A percentile compares a stretch with the other conserved stretches of the same genome.
phyloP scores from a whole-genome alignment of 2,888 invertebrate species.

The Chrysomela aeneicollis region DNA sequence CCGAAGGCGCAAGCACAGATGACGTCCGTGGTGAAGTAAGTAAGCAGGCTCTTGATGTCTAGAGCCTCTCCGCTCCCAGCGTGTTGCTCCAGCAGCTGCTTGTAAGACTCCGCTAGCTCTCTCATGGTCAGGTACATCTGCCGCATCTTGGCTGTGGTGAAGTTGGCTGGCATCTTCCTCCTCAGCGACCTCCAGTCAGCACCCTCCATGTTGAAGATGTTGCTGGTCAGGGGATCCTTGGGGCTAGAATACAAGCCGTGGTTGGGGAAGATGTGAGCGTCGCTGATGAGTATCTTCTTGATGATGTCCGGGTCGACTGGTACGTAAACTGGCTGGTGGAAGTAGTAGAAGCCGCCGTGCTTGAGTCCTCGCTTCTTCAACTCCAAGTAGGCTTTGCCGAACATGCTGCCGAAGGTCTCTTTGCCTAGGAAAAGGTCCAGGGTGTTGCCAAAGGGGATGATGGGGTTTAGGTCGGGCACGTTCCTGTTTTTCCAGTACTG shows the following conservation, averaged over 20 bases:
- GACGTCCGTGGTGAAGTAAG: constrained; percentile 65
- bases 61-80: constrained; percentile 22
- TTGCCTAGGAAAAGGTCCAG: constrained; percentile 35
- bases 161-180: constrained; percentile 43
- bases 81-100: constrained; percentile 25
- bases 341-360: constrained; percentile 53
- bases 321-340: constrained; percentile 56
- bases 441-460: constrained; percentile 46
- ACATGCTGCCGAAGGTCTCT: constrained; percentile 40
- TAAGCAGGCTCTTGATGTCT: constrained; percentile 30
- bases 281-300: constrained; percentile 65
- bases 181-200: constrained; percentile 57
- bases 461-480: constrained; percentile 40
- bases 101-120: constrained; percentile 31
- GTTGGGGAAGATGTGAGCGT: constrained; percentile 59
- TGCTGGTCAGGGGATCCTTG: constrained; percentile 56
- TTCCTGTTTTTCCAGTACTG: constrained; percentile 44
- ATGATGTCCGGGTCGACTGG: constrained; percentile 49
- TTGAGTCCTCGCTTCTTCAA: constrained; percentile 43
- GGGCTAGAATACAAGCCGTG: constrained; percentile 43
- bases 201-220: constrained; percentile 60
- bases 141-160: constrained; percentile 57
- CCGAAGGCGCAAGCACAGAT: constrained; percentile 69
- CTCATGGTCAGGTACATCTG: constrained; percentile 52
- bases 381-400: constrained; percentile 36